Conservation (phyloP, 2,113 vertebrate species). For the Otocyon megalotis region DNA sequence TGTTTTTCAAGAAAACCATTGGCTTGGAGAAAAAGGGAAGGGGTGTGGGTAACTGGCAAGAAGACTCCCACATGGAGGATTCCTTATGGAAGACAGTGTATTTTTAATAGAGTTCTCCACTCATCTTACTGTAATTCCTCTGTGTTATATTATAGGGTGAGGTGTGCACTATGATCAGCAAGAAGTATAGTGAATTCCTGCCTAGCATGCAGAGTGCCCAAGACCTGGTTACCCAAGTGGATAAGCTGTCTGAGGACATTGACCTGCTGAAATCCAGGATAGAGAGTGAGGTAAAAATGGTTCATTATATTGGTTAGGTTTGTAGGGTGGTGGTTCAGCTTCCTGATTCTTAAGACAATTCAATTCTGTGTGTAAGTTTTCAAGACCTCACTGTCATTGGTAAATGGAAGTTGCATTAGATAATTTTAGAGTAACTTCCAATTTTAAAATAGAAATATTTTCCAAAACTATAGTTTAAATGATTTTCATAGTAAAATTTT, state of each 20-base stretch:
- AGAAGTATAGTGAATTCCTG: slow-evolving; percentile 94
- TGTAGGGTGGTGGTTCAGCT: not conserved
- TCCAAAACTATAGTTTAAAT: not conserved
- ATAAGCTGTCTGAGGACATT: slow-evolving; percentile 89
- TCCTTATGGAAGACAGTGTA: not conserved
- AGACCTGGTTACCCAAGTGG: slow-evolving; percentile 91
- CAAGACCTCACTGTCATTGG: not conserved
- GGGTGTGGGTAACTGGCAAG: not conserved
- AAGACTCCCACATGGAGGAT: not conserved
- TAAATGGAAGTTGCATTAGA: not conserved
- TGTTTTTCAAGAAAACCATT: slow-evolving; percentile 40
- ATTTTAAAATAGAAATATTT: slow-evolving; percentile 43
- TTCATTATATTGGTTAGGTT: not conserved
- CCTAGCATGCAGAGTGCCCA: slow-evolving; percentile 93
- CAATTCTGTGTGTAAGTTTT: not conserved
- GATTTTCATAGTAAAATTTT: not conserved
- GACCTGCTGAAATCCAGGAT: slow-evolving; percentile 91
- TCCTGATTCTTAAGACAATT: not conserved
- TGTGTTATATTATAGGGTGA: slow-evolving; percentile 87
- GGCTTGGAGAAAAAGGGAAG: not conserved
- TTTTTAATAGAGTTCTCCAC: not conserved
- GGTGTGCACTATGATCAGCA: slow-evolving; percentile 94
- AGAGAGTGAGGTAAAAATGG: slow-evolving; percentile 91
- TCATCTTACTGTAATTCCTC: not conserved
- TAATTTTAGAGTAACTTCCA: slow-evolving; percentile 41